Conservation (phyloP, 92 coral and sea anemone genomes). For the Palythoa grandis region DNA sequence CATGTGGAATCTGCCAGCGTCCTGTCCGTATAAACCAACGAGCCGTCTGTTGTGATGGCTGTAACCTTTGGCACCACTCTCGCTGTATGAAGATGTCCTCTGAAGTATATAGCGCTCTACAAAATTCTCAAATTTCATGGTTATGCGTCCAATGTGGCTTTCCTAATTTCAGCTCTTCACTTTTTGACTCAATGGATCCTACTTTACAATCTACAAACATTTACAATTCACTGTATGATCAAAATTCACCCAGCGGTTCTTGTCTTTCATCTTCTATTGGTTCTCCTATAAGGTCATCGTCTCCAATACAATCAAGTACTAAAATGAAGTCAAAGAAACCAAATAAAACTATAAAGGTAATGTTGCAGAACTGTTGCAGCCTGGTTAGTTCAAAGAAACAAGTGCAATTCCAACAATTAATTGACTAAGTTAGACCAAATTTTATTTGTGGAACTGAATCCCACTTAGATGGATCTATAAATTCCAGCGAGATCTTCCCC, state of each 20-base stretch:
- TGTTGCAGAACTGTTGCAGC: neutral
- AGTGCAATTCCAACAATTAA: neutral
- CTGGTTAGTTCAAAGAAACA: constrained; percentile 1
- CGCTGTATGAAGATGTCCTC: neutral
- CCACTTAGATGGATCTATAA: neutral
- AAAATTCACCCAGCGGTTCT: neutral
- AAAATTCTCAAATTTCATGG: neutral
- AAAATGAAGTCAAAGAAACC: neutral
- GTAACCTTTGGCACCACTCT: neutral
- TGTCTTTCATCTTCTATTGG: neutral
- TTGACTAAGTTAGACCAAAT: constrained; percentile 11
- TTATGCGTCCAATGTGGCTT: constrained; percentile 4
- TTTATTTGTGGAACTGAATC: constrained; percentile 28
- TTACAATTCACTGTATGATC: neutral
- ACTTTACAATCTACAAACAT: constrained; percentile 5
- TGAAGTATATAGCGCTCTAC: constrained; percentile 2
- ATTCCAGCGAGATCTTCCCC: constrained; percentile 15
- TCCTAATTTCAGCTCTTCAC: constrained; percentile 24
- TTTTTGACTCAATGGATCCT: neutral
- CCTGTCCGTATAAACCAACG: constrained; percentile 5
- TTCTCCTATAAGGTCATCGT: constrained; percentile 17
- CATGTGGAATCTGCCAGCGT: constrained; percentile 2
- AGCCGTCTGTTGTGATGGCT: neutral
- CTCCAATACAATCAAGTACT: constrained; percentile 6
- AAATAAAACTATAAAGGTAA: constrained; percentile 1